Evolutionary conservation across 2,113 vertebrate genomes (phyloP).

Genomic region (Xenotilapia leptura): DNA sequence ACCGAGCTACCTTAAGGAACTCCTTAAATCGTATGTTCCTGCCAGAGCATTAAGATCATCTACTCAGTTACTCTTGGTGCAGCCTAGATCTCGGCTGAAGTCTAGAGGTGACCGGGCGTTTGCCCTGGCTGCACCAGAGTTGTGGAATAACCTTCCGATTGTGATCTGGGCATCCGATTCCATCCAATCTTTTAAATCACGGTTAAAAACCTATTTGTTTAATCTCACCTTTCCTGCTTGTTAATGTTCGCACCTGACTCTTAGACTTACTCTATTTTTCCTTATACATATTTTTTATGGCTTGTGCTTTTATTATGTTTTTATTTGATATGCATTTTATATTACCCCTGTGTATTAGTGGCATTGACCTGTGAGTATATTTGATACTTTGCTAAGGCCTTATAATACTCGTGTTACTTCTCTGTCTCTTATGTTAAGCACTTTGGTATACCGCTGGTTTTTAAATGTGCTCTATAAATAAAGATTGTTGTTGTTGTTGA

Average conservation of each 20-base stretch:
- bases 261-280: not conserved
- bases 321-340: not conserved
- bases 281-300: not conserved
- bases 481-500: not conserved
- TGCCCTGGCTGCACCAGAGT: not conserved
- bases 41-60: no score
- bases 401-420: not conserved
- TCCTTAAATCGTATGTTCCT: fast-evolving
- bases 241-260: not conserved
- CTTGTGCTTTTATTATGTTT: not conserved
- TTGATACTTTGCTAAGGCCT: not conserved
- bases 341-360: not conserved
- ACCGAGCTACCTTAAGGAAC: no score
- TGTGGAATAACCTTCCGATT: not conserved
- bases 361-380: not conserved
- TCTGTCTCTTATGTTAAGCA: not conserved
- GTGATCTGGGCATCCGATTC: fast-evolving
- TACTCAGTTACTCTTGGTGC: not conserved
- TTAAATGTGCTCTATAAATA: not conserved
- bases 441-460: not conserved
- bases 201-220: not conserved
- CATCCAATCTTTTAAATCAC: fast-evolving
- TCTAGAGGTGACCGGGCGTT: not conserved
- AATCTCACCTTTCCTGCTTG: not conserved
- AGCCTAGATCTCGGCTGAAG: not conserved